Percentiles rank a stretch among this genome's conserved stretches.
Evolutionary conservation across 2,888 invertebrate species (phyloP).

Genomic region (Clunio marinus): DNA sequence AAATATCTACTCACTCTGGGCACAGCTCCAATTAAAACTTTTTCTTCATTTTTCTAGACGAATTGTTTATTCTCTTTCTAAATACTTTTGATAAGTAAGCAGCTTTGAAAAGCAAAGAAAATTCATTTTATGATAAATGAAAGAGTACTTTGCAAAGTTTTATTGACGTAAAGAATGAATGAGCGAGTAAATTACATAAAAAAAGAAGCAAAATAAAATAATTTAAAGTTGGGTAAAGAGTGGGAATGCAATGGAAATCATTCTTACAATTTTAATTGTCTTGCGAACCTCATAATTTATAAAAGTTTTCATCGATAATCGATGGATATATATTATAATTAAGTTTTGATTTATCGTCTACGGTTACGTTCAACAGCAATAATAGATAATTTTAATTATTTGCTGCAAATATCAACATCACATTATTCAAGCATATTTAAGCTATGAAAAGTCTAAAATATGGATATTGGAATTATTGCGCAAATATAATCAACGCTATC

Average conservation of each 20-base stretch:
- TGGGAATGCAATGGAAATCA: no score
- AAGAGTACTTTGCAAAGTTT: no score
- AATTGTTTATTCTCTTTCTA: neutral
- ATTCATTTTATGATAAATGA: no score
- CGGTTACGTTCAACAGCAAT: conserved; percentile 23
- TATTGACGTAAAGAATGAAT: no score
- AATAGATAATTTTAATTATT: conserved; percentile 33
- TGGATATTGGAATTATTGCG: neutral
- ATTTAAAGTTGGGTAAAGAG: no score
- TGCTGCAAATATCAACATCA: conserved; percentile 7
- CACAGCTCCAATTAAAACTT: conserved; percentile 15
- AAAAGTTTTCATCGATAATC: no score
- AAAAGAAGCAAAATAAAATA: no score
- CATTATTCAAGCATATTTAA: neutral
- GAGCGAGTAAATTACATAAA: no score
- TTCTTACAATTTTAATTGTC: no score
- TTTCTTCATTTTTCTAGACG: neutral
- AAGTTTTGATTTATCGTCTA: conserved; percentile 18
- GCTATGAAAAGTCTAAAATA: conserved; percentile 1
- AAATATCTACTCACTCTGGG: no score
- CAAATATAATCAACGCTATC: neutral
- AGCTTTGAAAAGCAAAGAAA: neutral
- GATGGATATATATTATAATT: no score
- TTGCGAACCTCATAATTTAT: no score
- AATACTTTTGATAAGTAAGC: neutral